phyloP scores from a whole-genome alignment of 2,113 vertebrate genomes.

The Felis catus region DNA sequence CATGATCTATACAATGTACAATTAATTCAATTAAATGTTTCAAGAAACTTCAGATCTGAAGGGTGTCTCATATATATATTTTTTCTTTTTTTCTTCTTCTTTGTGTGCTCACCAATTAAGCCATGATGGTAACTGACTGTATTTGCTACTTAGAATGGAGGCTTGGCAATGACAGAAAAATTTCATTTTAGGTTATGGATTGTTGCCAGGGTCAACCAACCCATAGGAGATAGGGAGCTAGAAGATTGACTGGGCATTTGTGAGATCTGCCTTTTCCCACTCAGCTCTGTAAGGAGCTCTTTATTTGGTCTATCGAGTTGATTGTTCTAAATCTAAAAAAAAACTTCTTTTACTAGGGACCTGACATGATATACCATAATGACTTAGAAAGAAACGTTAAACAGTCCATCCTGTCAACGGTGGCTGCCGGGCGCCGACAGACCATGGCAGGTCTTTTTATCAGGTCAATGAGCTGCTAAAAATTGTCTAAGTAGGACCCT shows the following conservation, averaged over 20 bases:
- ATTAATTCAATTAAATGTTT: not conserved
- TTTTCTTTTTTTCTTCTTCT: not conserved
- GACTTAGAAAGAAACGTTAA: conserved; percentile 82
- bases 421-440: conserved; percentile 81
- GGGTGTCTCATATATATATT: not conserved
- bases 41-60: conserved; percentile 23
- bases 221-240: conserved; percentile 25
- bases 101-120: conserved; percentile 43
- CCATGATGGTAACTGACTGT: not conserved
- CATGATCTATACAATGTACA: not conserved
- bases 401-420: conserved; percentile 85
- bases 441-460: conserved; percentile 76
- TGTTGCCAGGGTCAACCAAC: conserved; percentile 48
- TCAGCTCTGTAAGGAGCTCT: conserved; percentile 76
- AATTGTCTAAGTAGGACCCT: conserved; percentile 71
- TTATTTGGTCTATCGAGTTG: conserved; percentile 81
- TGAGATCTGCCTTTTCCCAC: conserved; percentile 76
- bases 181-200: conserved; percentile 59
- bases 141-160: conserved; percentile 38
- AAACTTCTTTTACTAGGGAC: conserved; percentile 80
- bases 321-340: conserved; percentile 84
- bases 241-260: conserved; percentile 71
- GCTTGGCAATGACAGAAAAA: conserved; percentile 30
- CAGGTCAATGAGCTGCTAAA: conserved; percentile 76
- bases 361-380: conserved; percentile 88